A percentile compares a stretch with the other conserved stretches of the same genome.
phyloP scores from a whole-genome alignment of 2,888 invertebrate species.

The Biston betularia region DNA sequence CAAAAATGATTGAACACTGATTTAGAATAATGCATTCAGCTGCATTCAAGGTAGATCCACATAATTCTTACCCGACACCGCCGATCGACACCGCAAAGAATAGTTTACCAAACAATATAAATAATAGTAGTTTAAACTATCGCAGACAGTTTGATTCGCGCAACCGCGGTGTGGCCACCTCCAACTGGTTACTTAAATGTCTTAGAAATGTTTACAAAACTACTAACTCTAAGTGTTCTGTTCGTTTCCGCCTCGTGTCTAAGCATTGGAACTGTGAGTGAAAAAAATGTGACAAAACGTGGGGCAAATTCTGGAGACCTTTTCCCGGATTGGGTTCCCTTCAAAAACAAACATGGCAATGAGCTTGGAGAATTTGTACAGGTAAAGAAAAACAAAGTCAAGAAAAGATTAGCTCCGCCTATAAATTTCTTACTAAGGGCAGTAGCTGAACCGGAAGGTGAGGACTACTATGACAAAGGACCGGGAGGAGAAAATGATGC shows the following conservation, averaged over 20 bases:
- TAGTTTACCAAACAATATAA: conserved; percentile 83
- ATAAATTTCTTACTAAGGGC: conserved; percentile 69
- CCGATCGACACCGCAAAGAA: conserved; percentile 65
- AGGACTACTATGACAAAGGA: conserved; percentile 71
- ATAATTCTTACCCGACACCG: conserved; percentile 55
- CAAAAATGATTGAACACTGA: not conserved
- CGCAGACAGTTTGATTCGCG: conserved; percentile 72
- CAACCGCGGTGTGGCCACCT: conserved; percentile 61
- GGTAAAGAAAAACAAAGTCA: conserved; percentile 66
- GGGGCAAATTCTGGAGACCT: conserved; percentile 60
- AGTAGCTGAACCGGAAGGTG: conserved; percentile 67
- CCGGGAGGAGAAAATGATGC: conserved; percentile 64
- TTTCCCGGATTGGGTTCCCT: conserved; percentile 82
- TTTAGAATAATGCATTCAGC: not conserved
- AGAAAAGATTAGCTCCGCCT: conserved; percentile 75
- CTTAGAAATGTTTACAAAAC: conserved; percentile 51
- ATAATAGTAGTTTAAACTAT: conserved; percentile 74
- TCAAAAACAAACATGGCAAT: conserved; percentile 76
- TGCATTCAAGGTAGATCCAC: conserved; percentile 55
- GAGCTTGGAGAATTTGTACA: conserved; percentile 72
- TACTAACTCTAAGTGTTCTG: conserved; percentile 48
- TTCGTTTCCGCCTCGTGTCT: conserved; percentile 52
- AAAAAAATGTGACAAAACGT: conserved; percentile 67
- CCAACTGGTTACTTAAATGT: conserved; percentile 45
- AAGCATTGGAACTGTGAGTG: conserved; percentile 68